Evolutionary conservation across 2,113 vertebrate species (phyloP), one percentile per base, ranked within the genome.

Genomic region (Mormoops blainvillei): DNA sequence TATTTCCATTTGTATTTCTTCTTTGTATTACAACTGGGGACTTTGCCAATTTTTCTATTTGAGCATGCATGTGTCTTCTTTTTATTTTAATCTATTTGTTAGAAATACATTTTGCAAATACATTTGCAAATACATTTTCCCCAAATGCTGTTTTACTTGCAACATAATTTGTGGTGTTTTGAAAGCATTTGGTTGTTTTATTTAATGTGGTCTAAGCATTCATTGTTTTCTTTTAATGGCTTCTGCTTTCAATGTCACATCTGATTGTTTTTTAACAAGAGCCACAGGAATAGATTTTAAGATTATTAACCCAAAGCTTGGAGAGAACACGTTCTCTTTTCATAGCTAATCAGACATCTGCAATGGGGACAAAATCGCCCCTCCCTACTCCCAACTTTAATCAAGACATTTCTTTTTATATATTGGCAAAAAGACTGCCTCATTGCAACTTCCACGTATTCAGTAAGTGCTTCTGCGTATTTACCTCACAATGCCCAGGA

Each of bases 241-340:
- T 92, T 95, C 67, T 97, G 65, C 63, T 71, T 95, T 93, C 67
- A 22, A 63, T 90, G 45, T 94, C 70, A 87, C 70, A 92, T 76
- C 80, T 96, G 96, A 97, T 94, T 90, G 5, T 89, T 88, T 97
- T 94, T 94, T 96, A 95, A 96, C 94, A 94, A 94, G 81, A 87
- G 38, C 63, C 82, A 58, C 52, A 94, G 74, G 95, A 97, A 95
- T 67, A 89, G 38, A 95, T 92, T 95, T 97, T 96, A 95, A 90
- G 76, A 96, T 95, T 89, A 97, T 97, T 96, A 97, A 92, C 81
- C 45, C 76, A 95, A 96, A 87, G 94, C 95, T 90, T 88, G 92
- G 65, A 92, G 26, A 96, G 76, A 95, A 95, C 94, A 97, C 58
- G 65, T 96, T 90, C 77, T 68, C 94, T 92, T 97, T 97, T 96